Evolutionary conservation across 2,113 vertebrate genomes (phyloP).

Genomic region (Oophaga pumilio): DNA sequence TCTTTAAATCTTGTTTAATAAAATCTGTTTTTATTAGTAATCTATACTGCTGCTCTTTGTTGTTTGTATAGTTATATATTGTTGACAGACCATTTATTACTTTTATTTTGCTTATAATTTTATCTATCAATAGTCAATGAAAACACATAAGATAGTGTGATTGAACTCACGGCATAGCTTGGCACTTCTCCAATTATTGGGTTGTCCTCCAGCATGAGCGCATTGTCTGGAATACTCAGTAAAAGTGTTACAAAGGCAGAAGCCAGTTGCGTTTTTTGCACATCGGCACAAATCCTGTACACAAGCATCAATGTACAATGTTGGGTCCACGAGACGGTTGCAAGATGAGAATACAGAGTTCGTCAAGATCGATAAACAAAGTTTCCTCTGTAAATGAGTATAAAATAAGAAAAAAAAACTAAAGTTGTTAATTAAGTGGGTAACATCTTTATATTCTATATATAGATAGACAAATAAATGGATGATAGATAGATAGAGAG

Average conservation of each 20-base stretch:
- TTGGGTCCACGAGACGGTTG: constrained; percentile 61
- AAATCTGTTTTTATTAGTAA: too few species aligned
- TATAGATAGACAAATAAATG: neutral
- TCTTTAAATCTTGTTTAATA: too few species aligned
- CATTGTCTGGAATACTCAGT: constrained; percentile 76
- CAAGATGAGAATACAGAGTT: constrained; percentile 66
- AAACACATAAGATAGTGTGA: neutral
- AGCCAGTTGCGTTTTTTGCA: constrained; percentile 41
- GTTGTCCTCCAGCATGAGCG: constrained; percentile 70
- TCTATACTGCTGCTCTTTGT: too few species aligned
- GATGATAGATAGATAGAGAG: neutral
- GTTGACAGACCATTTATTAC: neutral
- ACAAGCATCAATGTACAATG: constrained; percentile 68
- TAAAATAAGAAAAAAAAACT: neutral
- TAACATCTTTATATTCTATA: neutral
- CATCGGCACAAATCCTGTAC: constrained; percentile 71
- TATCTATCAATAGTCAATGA: neutral
- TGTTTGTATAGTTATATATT: too few species aligned
- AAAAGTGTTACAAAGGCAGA: constrained; percentile 72
- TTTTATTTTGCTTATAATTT: neutral
- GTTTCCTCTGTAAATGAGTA: constrained; percentile 60
- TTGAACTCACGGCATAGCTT: constrained; percentile 70
- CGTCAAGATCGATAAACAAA: constrained; percentile 69
- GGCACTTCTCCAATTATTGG: constrained; percentile 66
- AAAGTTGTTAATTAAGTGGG: neutral